Evolutionary conservation across 2,797 vertebrate species (phyloP).

Genomic region (Propithecus deckenii): DNA sequence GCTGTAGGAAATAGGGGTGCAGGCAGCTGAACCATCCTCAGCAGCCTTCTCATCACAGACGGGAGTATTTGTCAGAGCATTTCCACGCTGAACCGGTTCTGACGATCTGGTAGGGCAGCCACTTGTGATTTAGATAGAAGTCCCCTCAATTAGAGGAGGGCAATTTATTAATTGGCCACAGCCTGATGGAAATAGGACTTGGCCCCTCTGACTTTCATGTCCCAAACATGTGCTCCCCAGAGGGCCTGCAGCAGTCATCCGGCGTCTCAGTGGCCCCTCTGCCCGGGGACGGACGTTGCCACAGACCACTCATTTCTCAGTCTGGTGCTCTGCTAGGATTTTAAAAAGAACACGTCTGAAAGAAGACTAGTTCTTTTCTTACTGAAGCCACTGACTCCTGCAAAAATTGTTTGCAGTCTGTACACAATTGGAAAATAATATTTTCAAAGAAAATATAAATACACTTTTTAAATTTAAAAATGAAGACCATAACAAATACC

Average conservation of each 20-base stretch:
- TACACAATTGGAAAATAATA: background rate
- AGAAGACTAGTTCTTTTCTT: background rate
- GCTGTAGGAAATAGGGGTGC: fast-evolving
- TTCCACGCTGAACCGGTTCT: too few relatives aligned
- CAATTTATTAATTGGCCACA: fast-evolving
- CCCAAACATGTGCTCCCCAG: fast-evolving
- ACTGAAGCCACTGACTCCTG: background rate
- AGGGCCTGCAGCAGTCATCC: fast-evolving
- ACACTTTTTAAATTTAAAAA: background rate
- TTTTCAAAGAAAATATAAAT: background rate
- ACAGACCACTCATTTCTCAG: too few relatives aligned
- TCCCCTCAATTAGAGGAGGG: background rate
- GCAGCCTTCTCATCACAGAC: too few relatives aligned
- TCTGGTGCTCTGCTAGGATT: background rate
- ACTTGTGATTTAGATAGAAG: background rate
- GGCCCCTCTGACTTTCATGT: background rate
- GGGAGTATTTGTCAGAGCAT: background rate
- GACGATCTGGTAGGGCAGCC: background rate
- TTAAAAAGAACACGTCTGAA: background rate
- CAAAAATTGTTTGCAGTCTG: background rate
- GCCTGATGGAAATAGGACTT: fast-evolving
- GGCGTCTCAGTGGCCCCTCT: background rate
- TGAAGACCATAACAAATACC: background rate
- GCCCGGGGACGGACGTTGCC: fast-evolving
- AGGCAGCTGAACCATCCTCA: background rate